Base-by-base conservation (phyloP, 2,888 invertebrate species). In the Diaphora mendica region DNA sequence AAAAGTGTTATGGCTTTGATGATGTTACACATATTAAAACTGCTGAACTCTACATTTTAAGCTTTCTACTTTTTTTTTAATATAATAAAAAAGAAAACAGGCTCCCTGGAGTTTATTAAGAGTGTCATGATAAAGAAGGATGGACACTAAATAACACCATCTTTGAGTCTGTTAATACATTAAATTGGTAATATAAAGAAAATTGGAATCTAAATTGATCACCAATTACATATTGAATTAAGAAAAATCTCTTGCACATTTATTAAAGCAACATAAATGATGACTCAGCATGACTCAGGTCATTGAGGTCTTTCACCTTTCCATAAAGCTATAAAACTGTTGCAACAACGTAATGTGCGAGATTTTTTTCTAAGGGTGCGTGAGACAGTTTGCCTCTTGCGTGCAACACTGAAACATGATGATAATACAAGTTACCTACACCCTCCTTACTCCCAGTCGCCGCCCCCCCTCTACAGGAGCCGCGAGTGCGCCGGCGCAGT, bases 381-480 rank as follows among this genome's bases (percentile, higher is more conserved):
- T 74, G 74, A 77, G 79, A 77, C 79, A 82, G 79, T 71, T 65
- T 77, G 78, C 74, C 79, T 81, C 69, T 76, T 75, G 78, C 68
- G 79, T 44, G 79, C 80, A 76, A 76, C 68, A 68, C 64, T 78
- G 68, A 81, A 79, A 83, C 81, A 80, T 85, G 83, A 87, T 89
- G 86, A 88, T 89, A 88, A 88, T 88, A 84, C 82, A 86, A 84
- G 85, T 87, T 86, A 88, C 90, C 91, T 86, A 81, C 83, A 85
- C 89, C 89, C 83, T 84, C 85, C 89, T 88, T 85, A 84, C 81
- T 88, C 87, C 89, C 88, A 87, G 89, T 88, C 86, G 83, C 89
- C 86, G 85, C 86, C 88, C 87, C 88, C 88, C 88, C 85, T 90
- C 91, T 87, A 84, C 92, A 92, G 92, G 90, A 89, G 91, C 90